Evolutionary conservation across 2,797 vertebrate species (phyloP).

Genomic region (Catostomus latipinnis): DNA sequence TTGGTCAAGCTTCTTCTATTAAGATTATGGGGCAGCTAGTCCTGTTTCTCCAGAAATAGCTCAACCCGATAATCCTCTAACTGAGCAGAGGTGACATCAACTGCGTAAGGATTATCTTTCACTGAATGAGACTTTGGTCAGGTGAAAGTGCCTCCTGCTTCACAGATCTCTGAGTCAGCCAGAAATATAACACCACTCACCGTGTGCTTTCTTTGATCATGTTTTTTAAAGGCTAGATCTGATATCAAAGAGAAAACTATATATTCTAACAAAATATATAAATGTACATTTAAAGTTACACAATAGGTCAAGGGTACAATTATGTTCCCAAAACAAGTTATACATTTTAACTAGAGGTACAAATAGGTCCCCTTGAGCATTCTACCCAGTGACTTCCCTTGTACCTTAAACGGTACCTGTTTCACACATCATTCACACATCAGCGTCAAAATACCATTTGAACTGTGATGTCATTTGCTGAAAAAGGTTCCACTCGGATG

Average conservation of each 20-base stretch:
- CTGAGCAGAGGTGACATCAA: slow-evolving; percentile 65
- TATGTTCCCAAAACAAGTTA: too few relatives aligned
- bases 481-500: too few relatives aligned
- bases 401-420: too few relatives aligned
- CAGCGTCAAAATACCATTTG: too few relatives aligned
- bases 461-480: too few relatives aligned
- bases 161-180: slow-evolving; percentile 19
- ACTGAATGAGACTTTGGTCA: slow-evolving; percentile 44
- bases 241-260: neutral
- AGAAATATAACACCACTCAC: slow-evolving; percentile 24
- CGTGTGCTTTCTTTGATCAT: neutral
- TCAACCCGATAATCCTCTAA: slow-evolving; percentile 65
- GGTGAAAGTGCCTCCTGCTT: slow-evolving; percentile 50
- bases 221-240: slow-evolving; percentile 5
- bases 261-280: neutral
- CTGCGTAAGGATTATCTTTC: slow-evolving; percentile 65
- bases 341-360: too few relatives aligned
- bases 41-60: slow-evolving; percentile 62
- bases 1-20: slow-evolving; percentile 51
- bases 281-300: too few relatives aligned
- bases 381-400: too few relatives aligned
- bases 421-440: too few relatives aligned
- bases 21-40: slow-evolving; percentile 63
- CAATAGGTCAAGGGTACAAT: too few relatives aligned
- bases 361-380: too few relatives aligned